Evolutionary conservation across 1,140 invertebrate genomes (phyloP), one percentile per base, ranked within the genome.

Genomic region (Drosophila tristis): DNA sequence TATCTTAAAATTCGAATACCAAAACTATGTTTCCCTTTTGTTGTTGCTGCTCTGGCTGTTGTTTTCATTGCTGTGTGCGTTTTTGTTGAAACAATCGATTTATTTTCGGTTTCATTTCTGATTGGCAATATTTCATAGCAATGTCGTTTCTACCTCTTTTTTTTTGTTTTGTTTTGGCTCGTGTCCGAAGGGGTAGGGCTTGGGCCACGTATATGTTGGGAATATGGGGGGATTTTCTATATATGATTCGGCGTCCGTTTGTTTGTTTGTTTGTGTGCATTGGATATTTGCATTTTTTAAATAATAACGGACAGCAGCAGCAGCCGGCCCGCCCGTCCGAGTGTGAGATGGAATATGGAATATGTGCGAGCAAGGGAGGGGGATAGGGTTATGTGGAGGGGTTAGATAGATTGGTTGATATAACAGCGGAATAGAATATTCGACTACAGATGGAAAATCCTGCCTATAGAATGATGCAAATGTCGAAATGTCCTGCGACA

Each of bases 41-140:
- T 70, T 61, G 64, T 48, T 72, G 63, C 9, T 58, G 74, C 50
- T 63, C 64, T 62, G 64, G 62, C 48, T 64, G 60, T 62, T 74
- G 50, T 76, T 77, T 60, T 76, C 62, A 72, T 68, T 65, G 70
- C 64, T 59, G 43, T 56, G 43, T 76, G 61, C 76, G 55, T 74
- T 72, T 80, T 79, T 90, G 86, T 90, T 81, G 86, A 72, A 86
- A 81, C 86, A 90, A 90, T 90, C 85, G 86, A 90, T 90, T 90
- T 90, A 90, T 90, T 90, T 90, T 90, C 86, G 87, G 86, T 90
- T 90, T 90, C 87, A 90, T 90, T 90, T 90, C 81, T 90, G 86
- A 90, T 90, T 90, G 86, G 86, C 86, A 90, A 90, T 90, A 84
- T 87, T 87, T 87, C 85, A 89, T 86, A 82, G 59, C 78, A 60